These are phyloP conservation scores for Idaea straminata DNA, from an alignment of 2,888 invertebrate species.

Conservation along the genomic window DNA sequence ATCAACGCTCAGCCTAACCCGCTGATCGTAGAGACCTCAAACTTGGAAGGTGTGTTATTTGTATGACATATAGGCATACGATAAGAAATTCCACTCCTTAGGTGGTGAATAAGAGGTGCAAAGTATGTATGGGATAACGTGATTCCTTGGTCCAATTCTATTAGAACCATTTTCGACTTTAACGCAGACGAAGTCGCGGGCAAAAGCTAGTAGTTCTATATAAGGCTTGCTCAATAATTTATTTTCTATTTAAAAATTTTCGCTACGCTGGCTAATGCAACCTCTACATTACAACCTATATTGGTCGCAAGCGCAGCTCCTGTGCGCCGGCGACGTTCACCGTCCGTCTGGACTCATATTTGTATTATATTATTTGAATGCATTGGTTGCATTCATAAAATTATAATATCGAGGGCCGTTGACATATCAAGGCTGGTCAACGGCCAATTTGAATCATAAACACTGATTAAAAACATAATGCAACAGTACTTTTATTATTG, in stretches of 20 bases:
- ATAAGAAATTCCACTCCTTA: too few relatives aligned
- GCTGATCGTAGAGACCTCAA: too few relatives aligned
- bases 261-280: constrained; percentile 17
- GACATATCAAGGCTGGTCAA: constrained; percentile 20
- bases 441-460: not conserved
- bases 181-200: too few relatives aligned
- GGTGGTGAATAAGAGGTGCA: too few relatives aligned
- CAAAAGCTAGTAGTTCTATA: too few relatives aligned
- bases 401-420: constrained; percentile 36
- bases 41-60: too few relatives aligned
- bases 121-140: too few relatives aligned
- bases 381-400: constrained; percentile 44
- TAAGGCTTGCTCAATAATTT: too few relatives aligned
- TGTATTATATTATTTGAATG: constrained; percentile 31
- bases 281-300: constrained; percentile 31
- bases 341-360: constrained; percentile 44
- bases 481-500: not conserved
- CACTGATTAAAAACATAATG: not conserved
- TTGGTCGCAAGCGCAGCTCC: constrained; percentile 41
- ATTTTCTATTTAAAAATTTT: not conserved
- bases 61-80: too few relatives aligned
- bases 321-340: constrained; percentile 34
- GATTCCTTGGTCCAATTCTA: too few relatives aligned
- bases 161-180: too few relatives aligned
- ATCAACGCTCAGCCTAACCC: too few relatives aligned